Conservation (phyloP, 2,113 vertebrate species). For the Macrotus californicus region DNA sequence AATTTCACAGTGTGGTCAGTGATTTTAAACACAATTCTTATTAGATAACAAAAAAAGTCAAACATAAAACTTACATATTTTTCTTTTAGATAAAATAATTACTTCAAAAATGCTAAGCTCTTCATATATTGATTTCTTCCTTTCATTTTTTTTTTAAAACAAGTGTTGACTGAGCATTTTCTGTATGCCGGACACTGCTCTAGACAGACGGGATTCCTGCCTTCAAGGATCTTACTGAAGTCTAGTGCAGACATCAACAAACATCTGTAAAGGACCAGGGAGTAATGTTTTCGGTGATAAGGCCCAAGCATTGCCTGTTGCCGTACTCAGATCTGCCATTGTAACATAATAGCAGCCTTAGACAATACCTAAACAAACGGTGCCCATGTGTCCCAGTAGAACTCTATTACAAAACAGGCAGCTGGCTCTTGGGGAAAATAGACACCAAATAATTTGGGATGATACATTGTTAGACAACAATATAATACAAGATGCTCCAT, state of each 20-base stretch:
- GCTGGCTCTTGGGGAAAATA: neutral
- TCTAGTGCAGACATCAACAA: neutral
- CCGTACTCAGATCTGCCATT: neutral
- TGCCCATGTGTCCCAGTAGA: neutral
- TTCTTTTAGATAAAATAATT: conserved; percentile 14
- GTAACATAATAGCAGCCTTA: neutral
- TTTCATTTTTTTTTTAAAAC: neutral
- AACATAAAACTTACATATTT: neutral
- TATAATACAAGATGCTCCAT: neutral
- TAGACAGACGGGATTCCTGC: neutral
- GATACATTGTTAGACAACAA: neutral
- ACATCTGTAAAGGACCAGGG: neutral
- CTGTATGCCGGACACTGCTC: neutral
- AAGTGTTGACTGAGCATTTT: neutral
- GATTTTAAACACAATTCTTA: neutral
- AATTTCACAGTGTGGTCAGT: neutral
- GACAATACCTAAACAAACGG: neutral
- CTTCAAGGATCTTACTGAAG: neutral
- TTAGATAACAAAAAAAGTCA: neutral
- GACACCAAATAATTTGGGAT: neutral
- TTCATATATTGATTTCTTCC: neutral
- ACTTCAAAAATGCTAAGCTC: neutral
- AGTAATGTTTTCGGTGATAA: neutral
- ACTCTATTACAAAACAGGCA: neutral
- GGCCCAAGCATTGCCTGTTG: neutral